Evolutionary conservation across 2,888 invertebrate genomes (phyloP).

Genomic region (Apoderus coryli): DNA sequence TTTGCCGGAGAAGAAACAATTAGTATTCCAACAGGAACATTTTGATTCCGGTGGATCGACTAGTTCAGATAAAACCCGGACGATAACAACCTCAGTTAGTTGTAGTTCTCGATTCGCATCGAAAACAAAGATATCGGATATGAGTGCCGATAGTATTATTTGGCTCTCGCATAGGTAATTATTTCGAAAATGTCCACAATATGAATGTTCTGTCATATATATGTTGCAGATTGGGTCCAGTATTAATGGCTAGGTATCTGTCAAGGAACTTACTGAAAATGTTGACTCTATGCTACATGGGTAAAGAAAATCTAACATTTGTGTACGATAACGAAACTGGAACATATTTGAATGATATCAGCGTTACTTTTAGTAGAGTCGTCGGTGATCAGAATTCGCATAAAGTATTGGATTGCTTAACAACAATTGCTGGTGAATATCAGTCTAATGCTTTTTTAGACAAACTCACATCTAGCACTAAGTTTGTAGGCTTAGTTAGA

Average conservation of each 20-base stretch:
- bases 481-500: too few species aligned
- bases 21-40: conserved; percentile 14
- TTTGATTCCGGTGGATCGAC: conserved; percentile 13
- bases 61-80: conserved; percentile 11
- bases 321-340: conserved; percentile 27
- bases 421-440: conserved; percentile 64
- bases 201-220: background rate
- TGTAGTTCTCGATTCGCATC: conserved; percentile 6
- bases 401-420: conserved; percentile 82
- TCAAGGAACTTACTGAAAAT: conserved; percentile 85
- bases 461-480: too few species aligned
- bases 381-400: conserved; percentile 68
- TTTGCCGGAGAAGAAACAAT: conserved; percentile 16
- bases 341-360: conserved; percentile 39
- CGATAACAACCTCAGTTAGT: conserved; percentile 12
- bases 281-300: conserved; percentile 86
- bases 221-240: conserved; percentile 57
- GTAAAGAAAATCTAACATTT: conserved; percentile 55
- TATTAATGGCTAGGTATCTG: conserved; percentile 80
- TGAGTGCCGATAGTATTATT: conserved; percentile 74
- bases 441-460: too few species aligned
- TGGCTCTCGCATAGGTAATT: conserved; percentile 73
- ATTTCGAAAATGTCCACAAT: background rate
- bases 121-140: conserved; percentile 57
- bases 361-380: conserved; percentile 48